Evolutionary conservation across 2,888 invertebrate species (phyloP).

Genomic region (Pammene fasciana): DNA sequence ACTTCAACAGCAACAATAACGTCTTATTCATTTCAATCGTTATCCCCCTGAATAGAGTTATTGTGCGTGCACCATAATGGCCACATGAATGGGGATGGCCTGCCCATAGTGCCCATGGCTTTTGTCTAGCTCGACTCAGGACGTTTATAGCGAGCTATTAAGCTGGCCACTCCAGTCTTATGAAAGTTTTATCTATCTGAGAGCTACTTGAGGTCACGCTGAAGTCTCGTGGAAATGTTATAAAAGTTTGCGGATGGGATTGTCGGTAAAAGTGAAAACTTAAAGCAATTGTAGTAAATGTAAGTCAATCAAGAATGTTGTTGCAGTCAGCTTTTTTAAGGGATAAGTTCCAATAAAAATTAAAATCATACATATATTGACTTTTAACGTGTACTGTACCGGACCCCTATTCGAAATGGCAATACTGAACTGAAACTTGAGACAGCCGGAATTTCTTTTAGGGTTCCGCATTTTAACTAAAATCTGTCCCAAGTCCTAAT

Average conservation of each 20-base stretch:
- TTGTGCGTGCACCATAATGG: conserved; percentile 27
- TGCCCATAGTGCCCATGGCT: conserved; percentile 34
- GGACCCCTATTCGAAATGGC: no score
- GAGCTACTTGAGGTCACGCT: conserved; percentile 21
- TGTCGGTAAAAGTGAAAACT: not conserved
- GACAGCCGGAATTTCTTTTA: no score
- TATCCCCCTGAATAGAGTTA: conserved; percentile 20
- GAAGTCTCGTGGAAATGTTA: not conserved
- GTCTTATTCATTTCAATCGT: conserved; percentile 20
- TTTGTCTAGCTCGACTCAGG: conserved; percentile 32
- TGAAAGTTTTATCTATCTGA: conserved; percentile 37
- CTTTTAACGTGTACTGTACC: no score
- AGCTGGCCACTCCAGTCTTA: conserved; percentile 36
- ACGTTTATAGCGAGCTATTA: conserved; percentile 29
- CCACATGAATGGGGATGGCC: conserved; percentile 37
- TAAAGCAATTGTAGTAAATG: not conserved
- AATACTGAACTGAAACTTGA: no score
- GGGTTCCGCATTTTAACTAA: no score
- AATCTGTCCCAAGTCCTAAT: no score
- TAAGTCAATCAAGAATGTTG: no score
- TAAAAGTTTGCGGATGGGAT: not conserved
- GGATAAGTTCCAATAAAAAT: no score
- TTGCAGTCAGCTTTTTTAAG: no score
- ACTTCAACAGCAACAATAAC: conserved; percentile 22
- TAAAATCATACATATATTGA: no score